phyloP scores from a whole-genome alignment of 2,888 invertebrate species.

The Orchestes rusci region DNA sequence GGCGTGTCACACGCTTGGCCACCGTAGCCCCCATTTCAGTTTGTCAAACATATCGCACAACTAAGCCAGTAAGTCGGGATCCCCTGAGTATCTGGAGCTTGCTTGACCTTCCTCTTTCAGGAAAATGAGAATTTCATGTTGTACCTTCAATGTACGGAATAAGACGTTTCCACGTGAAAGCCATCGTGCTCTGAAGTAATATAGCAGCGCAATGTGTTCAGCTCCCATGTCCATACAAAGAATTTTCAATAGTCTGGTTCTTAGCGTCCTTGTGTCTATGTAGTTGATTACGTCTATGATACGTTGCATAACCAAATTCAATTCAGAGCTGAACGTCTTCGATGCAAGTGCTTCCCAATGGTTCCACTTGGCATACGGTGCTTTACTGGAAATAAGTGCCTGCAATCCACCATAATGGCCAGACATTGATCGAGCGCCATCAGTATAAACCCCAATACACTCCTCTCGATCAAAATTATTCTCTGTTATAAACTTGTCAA shows the following conservation, averaged over 20 bases:
- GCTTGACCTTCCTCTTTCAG: slow-evolving; percentile 11
- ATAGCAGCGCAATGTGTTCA: slow-evolving; percentile 10
- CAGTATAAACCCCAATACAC: slow-evolving; percentile 14
- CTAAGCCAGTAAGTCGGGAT: slow-evolving; percentile 3
- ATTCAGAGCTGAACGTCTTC: slow-evolving; percentile 4
- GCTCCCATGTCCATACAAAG: slow-evolving; percentile 8
- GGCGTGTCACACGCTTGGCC: no score
- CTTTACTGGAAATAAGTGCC: slow-evolving; percentile 20
- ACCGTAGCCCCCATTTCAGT: no score
- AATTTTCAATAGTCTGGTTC: no score
- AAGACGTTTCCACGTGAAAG: slow-evolving; percentile 21
- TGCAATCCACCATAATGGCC: slow-evolving; percentile 14
- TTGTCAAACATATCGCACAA: no score
- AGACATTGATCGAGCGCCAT: no score
- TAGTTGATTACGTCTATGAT: no score
- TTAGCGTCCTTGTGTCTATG: slow-evolving; percentile 18
- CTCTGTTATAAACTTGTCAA: slow-evolving; percentile 22
- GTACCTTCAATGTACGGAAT: slow-evolving; percentile 18
- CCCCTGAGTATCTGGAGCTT: slow-evolving; percentile 5
- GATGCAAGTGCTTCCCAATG: slow-evolving; percentile 18
- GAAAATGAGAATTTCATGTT: slow-evolving; percentile 20
- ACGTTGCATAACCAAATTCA: slow-evolving; percentile 14
- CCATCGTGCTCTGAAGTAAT: slow-evolving; percentile 15
- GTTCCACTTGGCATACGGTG: slow-evolving; percentile 20
- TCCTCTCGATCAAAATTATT: no score